A percentile compares a stretch with the other conserved stretches of the same genome.
Evolutionary conservation across 2,888 invertebrate genomes (phyloP).

Genomic region (Sarcophaga carnaria): DNA sequence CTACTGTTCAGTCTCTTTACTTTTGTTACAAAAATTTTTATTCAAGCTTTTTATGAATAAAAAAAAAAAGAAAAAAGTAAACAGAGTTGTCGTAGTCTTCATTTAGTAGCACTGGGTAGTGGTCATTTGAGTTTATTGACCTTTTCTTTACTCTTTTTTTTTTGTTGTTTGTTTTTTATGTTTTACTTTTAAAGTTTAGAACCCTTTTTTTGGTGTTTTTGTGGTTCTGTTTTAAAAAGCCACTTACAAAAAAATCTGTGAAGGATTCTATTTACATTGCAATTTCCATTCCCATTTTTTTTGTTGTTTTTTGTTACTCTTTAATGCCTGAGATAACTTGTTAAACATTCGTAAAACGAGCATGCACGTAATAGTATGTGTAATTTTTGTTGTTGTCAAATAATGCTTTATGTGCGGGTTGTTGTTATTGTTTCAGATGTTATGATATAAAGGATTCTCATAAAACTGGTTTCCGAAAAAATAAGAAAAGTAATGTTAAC

Average conservation of each 20-base stretch:
- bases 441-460: neutral
- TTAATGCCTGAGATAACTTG: slow-evolving; percentile 27
- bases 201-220: slow-evolving; percentile 33
- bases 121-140: slow-evolving; percentile 53
- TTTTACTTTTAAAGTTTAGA: slow-evolving; percentile 4
- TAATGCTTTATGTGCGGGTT: slow-evolving; percentile 47
- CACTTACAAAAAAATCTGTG: slow-evolving; percentile 7
- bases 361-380: neutral
- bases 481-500: neutral
- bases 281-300: too few relatives aligned
- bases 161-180: neutral
- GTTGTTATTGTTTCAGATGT: slow-evolving; percentile 2
- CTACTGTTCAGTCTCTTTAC: neutral
- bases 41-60: slow-evolving; percentile 8
- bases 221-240: slow-evolving; percentile 41
- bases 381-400: neutral
- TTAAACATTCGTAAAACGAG: slow-evolving; percentile 24
- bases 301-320: neutral
- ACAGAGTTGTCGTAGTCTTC: slow-evolving; percentile 11
- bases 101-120: slow-evolving; percentile 2
- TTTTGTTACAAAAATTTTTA: neutral
- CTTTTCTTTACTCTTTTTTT: slow-evolving; percentile 38
- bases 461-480: slow-evolving; percentile 7
- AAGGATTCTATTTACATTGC: too few relatives aligned
- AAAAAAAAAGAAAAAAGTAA: neutral